phyloP scores from a whole-genome alignment of 2,888 invertebrate genomes.

The Ganaspis brasiliensis region DNA sequence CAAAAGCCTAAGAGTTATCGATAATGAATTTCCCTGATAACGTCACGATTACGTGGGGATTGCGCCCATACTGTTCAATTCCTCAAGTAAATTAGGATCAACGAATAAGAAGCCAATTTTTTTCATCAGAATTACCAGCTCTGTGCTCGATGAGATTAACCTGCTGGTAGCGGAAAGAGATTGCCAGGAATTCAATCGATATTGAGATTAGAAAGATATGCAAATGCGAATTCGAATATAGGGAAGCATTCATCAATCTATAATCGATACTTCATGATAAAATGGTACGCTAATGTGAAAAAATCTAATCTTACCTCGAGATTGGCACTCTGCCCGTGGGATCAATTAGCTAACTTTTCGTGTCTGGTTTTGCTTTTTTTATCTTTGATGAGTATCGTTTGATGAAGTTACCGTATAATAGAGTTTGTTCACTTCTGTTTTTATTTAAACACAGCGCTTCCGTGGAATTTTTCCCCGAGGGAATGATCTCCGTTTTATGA shows the following conservation, averaged over 20 bases:
- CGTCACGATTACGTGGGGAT: slow-evolving; percentile 6
- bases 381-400: not conserved
- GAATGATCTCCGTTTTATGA: not conserved
- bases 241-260: slow-evolving; percentile 4
- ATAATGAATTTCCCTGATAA: slow-evolving; percentile 42
- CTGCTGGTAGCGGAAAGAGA: not conserved
- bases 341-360: not conserved
- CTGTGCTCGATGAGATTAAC: not conserved
- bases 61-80: not conserved
- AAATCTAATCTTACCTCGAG: not conserved
- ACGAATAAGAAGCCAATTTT: slow-evolving; percentile 1
- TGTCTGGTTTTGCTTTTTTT: not conserved
- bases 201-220: slow-evolving; percentile 4
- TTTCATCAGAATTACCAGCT: not conserved
- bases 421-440: not conserved
- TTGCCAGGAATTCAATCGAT: slow-evolving; percentile 12
- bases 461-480: not conserved
- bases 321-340: not conserved
- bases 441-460: not conserved
- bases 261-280: not conserved
- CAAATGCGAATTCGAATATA: not conserved
- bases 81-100: slow-evolving; percentile 10
- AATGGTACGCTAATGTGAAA: not conserved
- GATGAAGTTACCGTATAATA: not conserved
- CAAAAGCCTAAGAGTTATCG: slow-evolving; percentile 51